Conservation (phyloP, 2,113 vertebrate species). For the Gymnobelideus leadbeateri region DNA sequence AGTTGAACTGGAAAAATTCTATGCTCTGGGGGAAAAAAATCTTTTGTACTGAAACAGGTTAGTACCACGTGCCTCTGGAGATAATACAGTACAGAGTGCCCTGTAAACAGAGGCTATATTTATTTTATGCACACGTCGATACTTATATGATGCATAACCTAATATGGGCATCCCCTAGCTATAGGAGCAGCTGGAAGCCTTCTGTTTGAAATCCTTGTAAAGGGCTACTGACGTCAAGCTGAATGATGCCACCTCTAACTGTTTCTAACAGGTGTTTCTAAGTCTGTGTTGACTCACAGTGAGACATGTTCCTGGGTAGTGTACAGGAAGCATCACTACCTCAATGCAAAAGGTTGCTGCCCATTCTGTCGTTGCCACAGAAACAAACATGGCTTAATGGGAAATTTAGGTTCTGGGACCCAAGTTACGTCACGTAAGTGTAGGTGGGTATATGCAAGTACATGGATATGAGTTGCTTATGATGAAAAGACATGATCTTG, state of each 20-base stretch:
- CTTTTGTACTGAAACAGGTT: not conserved
- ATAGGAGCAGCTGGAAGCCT: conserved; percentile 16
- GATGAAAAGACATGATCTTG: not conserved
- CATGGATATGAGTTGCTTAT: not conserved
- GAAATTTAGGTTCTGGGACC: not conserved
- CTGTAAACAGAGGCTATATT: not conserved
- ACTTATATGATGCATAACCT: not conserved
- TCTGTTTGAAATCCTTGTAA: not conserved
- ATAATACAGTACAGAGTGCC: not conserved
- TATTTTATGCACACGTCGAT: not conserved
- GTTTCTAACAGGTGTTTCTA: not conserved
- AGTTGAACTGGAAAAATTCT: not conserved
- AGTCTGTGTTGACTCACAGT: not conserved
- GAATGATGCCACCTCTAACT: not conserved
- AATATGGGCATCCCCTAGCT: not conserved
- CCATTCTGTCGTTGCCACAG: not conserved
- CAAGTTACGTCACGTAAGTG: not conserved
- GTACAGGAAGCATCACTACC: accelerated
- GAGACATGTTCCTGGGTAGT: not conserved
- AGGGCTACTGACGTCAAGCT: conserved; percentile 9
- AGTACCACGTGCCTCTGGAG: not conserved
- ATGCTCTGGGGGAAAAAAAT: not conserved
- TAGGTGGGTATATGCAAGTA: not conserved
- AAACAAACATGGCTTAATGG: not conserved
- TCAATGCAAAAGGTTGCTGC: not conserved